Base-by-base conservation (phyloP, 2,797 vertebrate genomes). In the Alcedo quadribrachys region DNA sequence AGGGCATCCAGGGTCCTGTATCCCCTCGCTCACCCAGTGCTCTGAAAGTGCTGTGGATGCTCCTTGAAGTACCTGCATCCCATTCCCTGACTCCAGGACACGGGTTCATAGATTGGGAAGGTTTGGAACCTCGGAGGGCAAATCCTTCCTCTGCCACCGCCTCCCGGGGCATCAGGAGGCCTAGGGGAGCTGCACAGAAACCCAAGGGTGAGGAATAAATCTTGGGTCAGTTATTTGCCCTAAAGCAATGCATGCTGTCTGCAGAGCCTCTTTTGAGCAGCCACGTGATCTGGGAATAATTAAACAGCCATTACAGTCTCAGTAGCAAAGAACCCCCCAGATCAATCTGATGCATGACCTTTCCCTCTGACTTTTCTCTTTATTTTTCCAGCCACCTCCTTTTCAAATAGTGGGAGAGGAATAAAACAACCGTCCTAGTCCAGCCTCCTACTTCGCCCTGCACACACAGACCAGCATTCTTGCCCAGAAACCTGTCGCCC, bases 341-440 rank as follows among this genome's bases (percentile, higher is more conserved):
- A 93, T 93, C 94, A 91, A 87, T 95, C 91, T 92, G 65, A 81
- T 78, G 68, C 33, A 80, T 94, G 95, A 92, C 91, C 92, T 92
- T 95, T 94, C 93, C 74, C 66, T 94, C 67, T 2, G 33, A 83
- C 91, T 94, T 83, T 58, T 66, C 69, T 89, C 91, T 91, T 76
- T 87, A 94, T 92, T 96, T 96, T 90, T 81, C 46, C 77, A 90
- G 42, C 30, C 54, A 67, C 67, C 70, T 93, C 45, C 62, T 70
- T 96, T 85, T 81, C 65, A 92, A 74, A 74, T 25, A 90, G 35
- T 55, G 60, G 33, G 46, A 78, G 21, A 84, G 63, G 73, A 90
- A 84, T 58, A 6, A 69, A 71, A 42, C n/a, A 35, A 28, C 20
- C 5, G 51, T 68, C 33, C 40, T 37, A 53, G 11, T 32, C 35